Conservation (phyloP, 2,113 vertebrate species). For the human (Homo sapiens) region GRCh38 chr2:143910501-143911000, state of each 20-base stretch:
- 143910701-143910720: constrained; percentile 1
- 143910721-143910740: constrained; percentile 8
- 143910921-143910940: neutral
- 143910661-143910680: constrained; percentile 3
- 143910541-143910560: neutral
- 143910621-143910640: neutral
- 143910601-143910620: constrained; percentile 6
- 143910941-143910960: neutral
- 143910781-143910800: constrained; percentile 37
- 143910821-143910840: neutral
- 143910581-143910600: neutral
- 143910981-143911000: neutral
- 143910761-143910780: neutral
- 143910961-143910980: neutral
- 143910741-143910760: constrained; percentile 18
- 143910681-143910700: neutral
- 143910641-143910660: neutral
- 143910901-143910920: neutral
- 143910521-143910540: neutral
- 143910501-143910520: neutral
- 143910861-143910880: neutral
- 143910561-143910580: neutral
- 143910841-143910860: neutral
- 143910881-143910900: neutral
- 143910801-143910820: constrained; percentile 15